Base-by-base conservation (phyloP, 53 echinoderm and acorn worm species). In the Zoroaster sp. region DNA sequence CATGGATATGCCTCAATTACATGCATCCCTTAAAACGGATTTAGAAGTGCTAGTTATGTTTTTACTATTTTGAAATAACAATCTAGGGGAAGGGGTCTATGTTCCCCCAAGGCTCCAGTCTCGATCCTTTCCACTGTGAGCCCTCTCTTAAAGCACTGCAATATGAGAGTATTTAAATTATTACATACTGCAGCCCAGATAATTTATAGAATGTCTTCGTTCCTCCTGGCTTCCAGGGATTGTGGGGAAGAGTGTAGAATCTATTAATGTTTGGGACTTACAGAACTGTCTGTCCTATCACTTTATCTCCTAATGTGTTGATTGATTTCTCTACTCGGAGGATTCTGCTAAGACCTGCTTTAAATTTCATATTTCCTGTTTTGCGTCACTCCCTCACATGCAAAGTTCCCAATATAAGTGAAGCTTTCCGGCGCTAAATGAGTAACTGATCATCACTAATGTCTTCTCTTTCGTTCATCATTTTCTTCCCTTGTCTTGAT, bases 311-410 rank as follows among this genome's bases (percentile, higher is more conserved):
- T 59, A 28, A 25, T n/a, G 63, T 11, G 7, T 1, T 28, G 63
- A 59, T 28, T 59, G 63, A 71, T 38, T 33, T 6, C 37, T 38
- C 71, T 69, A 3, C 70, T 35, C 70, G 17, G 11, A 6, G 14
- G 34, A 70, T 15, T 15, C 1, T 13, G 4, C 2, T 13, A 37
- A 74, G 9, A 74, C 35, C 13, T 23, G 0, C 30, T 3, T 7
- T 13, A 85, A 85, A 70, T 85, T 85, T 68, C 20, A 46, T 0
- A 70, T 40, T 52, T 85, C 85, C 85, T 85, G 85, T 85, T 71
- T 33, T 69, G 51, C 47, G 85, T 35, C 69, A 31, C 83, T 67
- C 41, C 59, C 7, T 37, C 49, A 47, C 47, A 18, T 35, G 69
- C 45, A 30, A 71, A 70, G 10, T 82, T 66, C 15, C n/a, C 1